Evolutionary conservation across 2,797 vertebrate species (phyloP).

Genomic region (Myotis myotis): DNA sequence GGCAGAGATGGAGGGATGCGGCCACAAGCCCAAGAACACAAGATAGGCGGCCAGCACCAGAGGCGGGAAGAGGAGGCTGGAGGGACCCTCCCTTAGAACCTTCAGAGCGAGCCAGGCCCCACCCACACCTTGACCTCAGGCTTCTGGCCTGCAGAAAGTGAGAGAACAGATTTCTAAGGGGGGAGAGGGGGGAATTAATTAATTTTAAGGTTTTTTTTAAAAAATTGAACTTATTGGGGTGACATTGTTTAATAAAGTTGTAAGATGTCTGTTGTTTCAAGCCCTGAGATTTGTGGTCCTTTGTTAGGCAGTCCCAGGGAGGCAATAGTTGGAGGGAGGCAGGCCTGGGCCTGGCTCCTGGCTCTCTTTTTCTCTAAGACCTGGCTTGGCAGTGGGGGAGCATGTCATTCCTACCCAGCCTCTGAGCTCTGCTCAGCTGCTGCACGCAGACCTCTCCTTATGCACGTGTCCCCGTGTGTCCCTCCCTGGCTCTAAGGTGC

Average conservation of each 20-base stretch:
- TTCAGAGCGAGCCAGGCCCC: neutral
- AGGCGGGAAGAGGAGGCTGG: neutral
- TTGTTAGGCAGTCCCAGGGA: neutral
- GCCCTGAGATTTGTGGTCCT: rapidly evolving
- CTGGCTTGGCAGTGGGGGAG: neutral
- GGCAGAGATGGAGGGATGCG: rapidly evolving
- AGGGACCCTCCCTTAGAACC: neutral
- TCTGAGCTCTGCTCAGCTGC: neutral
- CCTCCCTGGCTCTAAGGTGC: rapidly evolving
- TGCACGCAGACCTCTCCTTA: neutral
- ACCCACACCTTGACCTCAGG: neutral
- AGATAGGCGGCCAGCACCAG: rapidly evolving
- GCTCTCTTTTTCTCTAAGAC: neutral
- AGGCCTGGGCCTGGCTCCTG: neutral
- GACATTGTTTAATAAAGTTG: neutral
- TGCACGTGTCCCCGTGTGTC: rapidly evolving
- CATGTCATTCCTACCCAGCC: neutral
- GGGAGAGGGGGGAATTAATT: neutral
- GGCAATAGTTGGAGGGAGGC: too few species aligned
- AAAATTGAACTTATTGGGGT: neutral
- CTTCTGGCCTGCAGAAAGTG: neutral
- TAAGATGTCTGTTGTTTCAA: neutral
- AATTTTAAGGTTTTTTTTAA: neutral
- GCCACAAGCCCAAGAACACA: neutral
- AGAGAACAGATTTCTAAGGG: too few species aligned